phyloP scores from a whole-genome alignment of 2,888 invertebrate species.

The Aquatica leii region DNA sequence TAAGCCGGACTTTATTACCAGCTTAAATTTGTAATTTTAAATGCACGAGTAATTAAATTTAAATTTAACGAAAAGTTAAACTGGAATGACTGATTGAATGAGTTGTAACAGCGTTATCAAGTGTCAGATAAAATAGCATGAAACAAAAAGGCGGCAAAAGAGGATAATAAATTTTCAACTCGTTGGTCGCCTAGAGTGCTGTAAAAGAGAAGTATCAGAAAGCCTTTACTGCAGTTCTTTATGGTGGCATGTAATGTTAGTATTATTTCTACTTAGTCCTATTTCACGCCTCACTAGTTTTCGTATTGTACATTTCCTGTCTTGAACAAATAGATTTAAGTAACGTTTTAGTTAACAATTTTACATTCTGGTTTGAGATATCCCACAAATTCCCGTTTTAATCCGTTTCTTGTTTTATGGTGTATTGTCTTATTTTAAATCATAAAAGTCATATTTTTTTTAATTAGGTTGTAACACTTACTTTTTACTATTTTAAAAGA shows the following conservation, averaged over 20 bases:
- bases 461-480: no score
- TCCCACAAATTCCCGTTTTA: no score
- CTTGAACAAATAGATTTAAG: constrained; percentile 23
- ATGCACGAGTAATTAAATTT: no score
- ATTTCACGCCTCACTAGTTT: constrained; percentile 45
- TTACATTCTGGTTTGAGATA: no score
- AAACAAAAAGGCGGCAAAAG: constrained; percentile 36
- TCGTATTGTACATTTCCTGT: constrained; percentile 34
- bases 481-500: no score
- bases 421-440: no score
- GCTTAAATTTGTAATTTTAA: no score
- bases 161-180: constrained; percentile 43
- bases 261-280: constrained; percentile 49
- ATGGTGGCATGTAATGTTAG: constrained; percentile 43
- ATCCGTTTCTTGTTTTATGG: no score
- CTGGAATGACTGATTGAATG: constrained; percentile 37
- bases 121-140: constrained; percentile 41
- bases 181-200: constrained; percentile 39
- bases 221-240: constrained; percentile 44
- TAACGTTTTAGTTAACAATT: no score
- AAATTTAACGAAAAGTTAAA: constrained; percentile 34
- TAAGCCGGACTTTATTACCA: no score
- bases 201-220: constrained; percentile 41
- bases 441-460: no score
- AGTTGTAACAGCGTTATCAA: constrained; percentile 32